Percentiles rank a stretch among this genome's conserved stretches.
phyloP scores from a whole-genome alignment of 2,797 vertebrate genomes.

The Ambastaia sidthimunki region DNA sequence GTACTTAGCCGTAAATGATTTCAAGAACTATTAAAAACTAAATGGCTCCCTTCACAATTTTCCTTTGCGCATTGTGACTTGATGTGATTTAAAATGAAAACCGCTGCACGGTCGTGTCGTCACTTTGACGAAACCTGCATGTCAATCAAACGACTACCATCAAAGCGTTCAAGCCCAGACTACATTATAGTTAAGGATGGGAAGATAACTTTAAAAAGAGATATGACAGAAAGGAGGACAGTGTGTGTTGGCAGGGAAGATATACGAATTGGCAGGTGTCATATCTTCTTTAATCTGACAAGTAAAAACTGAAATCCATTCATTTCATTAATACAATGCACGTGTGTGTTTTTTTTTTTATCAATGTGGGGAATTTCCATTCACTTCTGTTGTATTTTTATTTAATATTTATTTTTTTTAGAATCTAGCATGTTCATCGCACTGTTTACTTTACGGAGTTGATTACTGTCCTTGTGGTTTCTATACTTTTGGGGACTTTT shows the following conservation, averaged over 20 bases:
- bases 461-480: background rate
- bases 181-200: conserved; percentile 4
- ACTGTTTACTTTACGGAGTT: background rate
- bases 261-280: conserved; percentile 20
- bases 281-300: conserved; percentile 12
- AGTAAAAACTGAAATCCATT: background rate
- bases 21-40: conserved; percentile 7
- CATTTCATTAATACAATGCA: background rate
- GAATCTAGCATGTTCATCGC: background rate
- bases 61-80: background rate
- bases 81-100: conserved; percentile 21
- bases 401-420: background rate
- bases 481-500: too few species aligned
- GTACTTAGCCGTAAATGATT: background rate
- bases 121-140: conserved; percentile 2
- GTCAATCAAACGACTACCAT: conserved; percentile 44
- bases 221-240: background rate
- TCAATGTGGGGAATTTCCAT: background rate
- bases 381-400: background rate
- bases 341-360: background rate
- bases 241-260: conserved; percentile 3
- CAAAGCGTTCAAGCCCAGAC: conserved; percentile 25
- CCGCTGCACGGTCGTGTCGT: conserved; percentile 2
- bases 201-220: conserved; percentile 34
- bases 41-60: conserved; percentile 23